phyloP scores from a whole-genome alignment of 1,140 invertebrate genomes.

The Meteorus sp. region DNA sequence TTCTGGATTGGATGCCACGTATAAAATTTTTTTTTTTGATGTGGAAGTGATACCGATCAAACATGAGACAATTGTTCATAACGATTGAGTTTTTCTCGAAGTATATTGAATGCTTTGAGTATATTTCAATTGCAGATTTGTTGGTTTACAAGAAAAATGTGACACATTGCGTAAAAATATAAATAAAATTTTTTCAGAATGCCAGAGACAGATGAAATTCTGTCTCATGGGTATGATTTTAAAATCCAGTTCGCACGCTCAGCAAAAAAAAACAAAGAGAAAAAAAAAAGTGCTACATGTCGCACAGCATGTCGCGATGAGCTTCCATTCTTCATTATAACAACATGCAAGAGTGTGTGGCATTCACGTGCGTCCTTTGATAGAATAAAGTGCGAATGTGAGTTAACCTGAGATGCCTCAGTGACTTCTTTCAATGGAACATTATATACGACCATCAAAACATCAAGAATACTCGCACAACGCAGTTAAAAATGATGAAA shows the following conservation, averaged over 20 bases:
- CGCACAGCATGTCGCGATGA: conserved; percentile 13
- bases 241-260: not conserved
- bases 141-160: too few relatives aligned
- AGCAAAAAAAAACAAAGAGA: not conserved
- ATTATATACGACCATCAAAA: conserved; percentile 33
- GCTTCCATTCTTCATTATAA: conserved; percentile 42
- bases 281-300: not conserved
- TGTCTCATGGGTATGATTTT: not conserved
- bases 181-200: too few relatives aligned
- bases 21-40: too few relatives aligned
- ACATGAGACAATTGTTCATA: too few relatives aligned
- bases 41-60: too few relatives aligned
- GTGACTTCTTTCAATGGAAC: conserved; percentile 44
- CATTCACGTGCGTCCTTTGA: conserved; percentile 41
- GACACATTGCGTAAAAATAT: too few relatives aligned
- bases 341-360: conserved; percentile 22
- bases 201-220: too few relatives aligned
- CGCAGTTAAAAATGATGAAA: not conserved
- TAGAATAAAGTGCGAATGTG: conserved; percentile 33
- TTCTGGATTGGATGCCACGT: too few relatives aligned
- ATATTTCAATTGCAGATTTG: too few relatives aligned
- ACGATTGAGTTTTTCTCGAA: too few relatives aligned
- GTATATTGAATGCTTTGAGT: too few relatives aligned
- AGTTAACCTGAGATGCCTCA: conserved; percentile 43
- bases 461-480: not conserved